Conservation (phyloP, 2,888 invertebrate species). For the Drosophila phalerata region DNA sequence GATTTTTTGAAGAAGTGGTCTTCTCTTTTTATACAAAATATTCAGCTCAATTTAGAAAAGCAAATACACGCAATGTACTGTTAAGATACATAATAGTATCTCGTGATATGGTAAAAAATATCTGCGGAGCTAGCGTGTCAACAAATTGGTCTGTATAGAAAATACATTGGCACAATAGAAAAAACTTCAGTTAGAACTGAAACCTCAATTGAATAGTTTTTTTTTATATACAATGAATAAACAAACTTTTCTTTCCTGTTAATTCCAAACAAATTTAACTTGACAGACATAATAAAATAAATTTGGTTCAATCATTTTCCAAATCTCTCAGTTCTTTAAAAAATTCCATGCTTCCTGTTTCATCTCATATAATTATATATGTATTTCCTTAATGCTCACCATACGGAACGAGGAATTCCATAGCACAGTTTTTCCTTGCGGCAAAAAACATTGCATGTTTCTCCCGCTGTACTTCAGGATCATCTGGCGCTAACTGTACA, state of each 20-base stretch:
- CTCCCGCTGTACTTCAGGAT: constrained; percentile 50
- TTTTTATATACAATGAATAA: too few relatives aligned
- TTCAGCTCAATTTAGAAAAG: background rate
- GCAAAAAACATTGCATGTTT: constrained; percentile 45
- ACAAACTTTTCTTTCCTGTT: background rate
- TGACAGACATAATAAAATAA: background rate
- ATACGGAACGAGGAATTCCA: constrained; percentile 58
- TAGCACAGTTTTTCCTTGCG: constrained; percentile 49
- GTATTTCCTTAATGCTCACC: constrained; percentile 29
- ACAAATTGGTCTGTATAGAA: constrained; percentile 33
- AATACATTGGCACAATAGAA: constrained; percentile 31
- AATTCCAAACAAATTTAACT: background rate
- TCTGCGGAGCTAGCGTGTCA: constrained; percentile 47
- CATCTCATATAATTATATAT: background rate
- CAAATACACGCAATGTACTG: constrained; percentile 31
- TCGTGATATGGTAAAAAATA: constrained; percentile 12
- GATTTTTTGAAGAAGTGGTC: background rate
- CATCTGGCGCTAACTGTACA: constrained; percentile 34
- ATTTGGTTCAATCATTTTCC: background rate
- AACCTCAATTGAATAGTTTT: background rate
- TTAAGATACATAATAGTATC: constrained; percentile 16
- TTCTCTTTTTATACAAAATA: constrained; percentile 43
- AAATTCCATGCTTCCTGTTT: background rate
- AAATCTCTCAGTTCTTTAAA: too few relatives aligned
- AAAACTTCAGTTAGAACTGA: constrained; percentile 4